Evolutionary conservation across 2,113 vertebrate genomes (phyloP), one percentile per base, ranked within the genome.

Genomic region (Cercopithecus mona): DNA sequence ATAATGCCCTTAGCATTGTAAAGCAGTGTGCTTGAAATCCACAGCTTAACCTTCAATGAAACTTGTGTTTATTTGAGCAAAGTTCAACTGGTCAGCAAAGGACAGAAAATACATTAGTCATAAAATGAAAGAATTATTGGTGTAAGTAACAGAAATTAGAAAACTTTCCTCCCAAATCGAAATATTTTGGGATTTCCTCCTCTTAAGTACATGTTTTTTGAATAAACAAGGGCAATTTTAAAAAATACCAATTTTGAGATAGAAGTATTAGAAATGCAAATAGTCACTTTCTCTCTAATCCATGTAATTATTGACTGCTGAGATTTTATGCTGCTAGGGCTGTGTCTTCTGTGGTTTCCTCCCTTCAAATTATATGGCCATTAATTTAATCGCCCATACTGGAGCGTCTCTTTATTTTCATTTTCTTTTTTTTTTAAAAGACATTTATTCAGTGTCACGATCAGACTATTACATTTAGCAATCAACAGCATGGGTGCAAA

Each of bases 41-140:
- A 38, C 22, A 2, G 82, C 61, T 88, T 88, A 50, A 40, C 68
- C 59, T 66, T 86, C 79, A 78, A 0, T 45, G 91, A 94, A 85
- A 91, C 76, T 48, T 91, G 50, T 90, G 50, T 94, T 97, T 96
- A 84, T 90, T 88, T 93, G 76, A 95, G 50, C 72, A 66, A 93
- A 97, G 95, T 89, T 92, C 81, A 97, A 6, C 27, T 2, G 1
- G 32, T 94, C 93, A 89, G 75, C 66, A 96, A 97, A 96, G 68
- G 83, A 90, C 38, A 86, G 79, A 93, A 87, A 94, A 81, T 78
- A 97, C 94, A 81, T 88, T 86, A 83, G 86, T 85, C 66, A 82
- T 50, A 96, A 92, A 94, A 83, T 75, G 40, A 92, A 96, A 90
- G 45, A 97, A 84, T 85, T 90, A 61, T 45, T 80, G 40, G 16